These are phyloP conservation scores for Lapara coniferarum DNA, from an alignment of 2,888 invertebrate genomes.

Conservation along the genomic window DNA sequence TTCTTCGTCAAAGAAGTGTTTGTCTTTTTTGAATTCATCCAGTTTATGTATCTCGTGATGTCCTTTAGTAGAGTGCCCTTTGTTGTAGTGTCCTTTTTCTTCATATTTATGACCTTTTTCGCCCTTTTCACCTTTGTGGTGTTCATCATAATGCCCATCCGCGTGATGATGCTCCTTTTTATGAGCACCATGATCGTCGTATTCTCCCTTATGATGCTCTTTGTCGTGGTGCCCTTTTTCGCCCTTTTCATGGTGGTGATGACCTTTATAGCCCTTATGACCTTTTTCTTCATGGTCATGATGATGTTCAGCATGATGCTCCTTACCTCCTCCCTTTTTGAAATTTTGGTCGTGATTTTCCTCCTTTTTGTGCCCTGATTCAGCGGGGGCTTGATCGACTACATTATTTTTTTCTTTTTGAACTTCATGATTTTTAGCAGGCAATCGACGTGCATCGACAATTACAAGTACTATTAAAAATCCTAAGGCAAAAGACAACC, in stretches of 20 bases:
- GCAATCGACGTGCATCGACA: constrained; percentile 62
- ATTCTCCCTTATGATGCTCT: constrained; percentile 85
- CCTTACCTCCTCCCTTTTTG: constrained; percentile 87
- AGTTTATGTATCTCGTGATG: constrained; percentile 93
- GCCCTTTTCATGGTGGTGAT: constrained; percentile 87
- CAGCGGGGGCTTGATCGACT: constrained; percentile 68
- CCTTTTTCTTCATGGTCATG: constrained; percentile 87
- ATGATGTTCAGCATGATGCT: constrained; percentile 86
- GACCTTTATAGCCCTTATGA: constrained; percentile 88
- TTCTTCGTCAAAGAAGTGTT: constrained; percentile 93
- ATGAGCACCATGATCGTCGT: constrained; percentile 85
- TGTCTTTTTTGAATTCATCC: constrained; percentile 93
- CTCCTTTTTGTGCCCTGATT: constrained; percentile 77
- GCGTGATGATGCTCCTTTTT: constrained; percentile 86
- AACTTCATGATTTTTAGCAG: constrained; percentile 47
- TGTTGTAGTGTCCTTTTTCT: constrained; percentile 89
- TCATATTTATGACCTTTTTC: constrained; percentile 86
- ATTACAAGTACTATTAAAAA: constrained; percentile 55
- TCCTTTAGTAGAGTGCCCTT: constrained; percentile 93
- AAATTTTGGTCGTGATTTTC: constrained; percentile 75
- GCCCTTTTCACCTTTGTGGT: constrained; percentile 86
- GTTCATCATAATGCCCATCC: constrained; percentile 86
- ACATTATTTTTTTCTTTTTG: constrained; percentile 43
- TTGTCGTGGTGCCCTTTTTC: constrained; percentile 90
- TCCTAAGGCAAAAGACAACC: constrained; percentile 61